These are phyloP conservation scores for Andrena cerasifolii DNA, from an alignment of 1,140 invertebrate genomes.

Conservation along the genomic window DNA sequence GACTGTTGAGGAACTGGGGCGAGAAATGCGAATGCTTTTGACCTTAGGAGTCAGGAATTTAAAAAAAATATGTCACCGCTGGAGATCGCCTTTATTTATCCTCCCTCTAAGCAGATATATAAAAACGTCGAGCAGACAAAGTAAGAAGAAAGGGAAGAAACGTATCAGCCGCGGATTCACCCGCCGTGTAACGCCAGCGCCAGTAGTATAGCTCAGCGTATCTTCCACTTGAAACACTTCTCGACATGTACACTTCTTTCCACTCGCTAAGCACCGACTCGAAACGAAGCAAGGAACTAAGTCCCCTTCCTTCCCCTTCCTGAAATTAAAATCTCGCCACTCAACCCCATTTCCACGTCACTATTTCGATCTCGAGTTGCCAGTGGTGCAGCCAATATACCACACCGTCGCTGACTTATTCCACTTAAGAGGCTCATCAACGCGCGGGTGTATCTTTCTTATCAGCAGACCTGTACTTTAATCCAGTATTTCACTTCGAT, in stretches of 20 bases:
- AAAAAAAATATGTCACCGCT: too few species aligned
- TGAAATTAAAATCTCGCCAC: constrained; percentile 21
- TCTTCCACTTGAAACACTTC: background rate
- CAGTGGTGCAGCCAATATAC: background rate
- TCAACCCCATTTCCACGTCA: constrained; percentile 14
- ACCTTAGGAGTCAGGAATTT: too few species aligned
- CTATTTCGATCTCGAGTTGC: constrained; percentile 5
- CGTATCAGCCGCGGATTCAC: too few species aligned
- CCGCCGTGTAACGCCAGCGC: too few species aligned
- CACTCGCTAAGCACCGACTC: background rate
- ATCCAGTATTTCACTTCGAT: background rate
- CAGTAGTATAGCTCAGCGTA: too few species aligned
- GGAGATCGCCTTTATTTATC: too few species aligned
- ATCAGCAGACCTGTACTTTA: too few species aligned
- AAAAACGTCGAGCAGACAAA: too few species aligned
- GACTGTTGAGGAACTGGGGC: too few species aligned
- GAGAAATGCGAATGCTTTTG: too few species aligned
- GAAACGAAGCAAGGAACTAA: background rate
- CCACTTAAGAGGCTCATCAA: background rate
- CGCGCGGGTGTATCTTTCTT: background rate
- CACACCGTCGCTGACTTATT: background rate
- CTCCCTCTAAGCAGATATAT: too few species aligned
- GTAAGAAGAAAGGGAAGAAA: too few species aligned
- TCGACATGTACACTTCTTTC: constrained; percentile 15
- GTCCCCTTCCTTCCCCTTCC: background rate